Percentiles rank a stretch among this genome's conserved stretches.
These are phyloP conservation scores for Pelodiscus sinensis DNA, from an alignment of 2,113 vertebrate species.

Conservation along the genomic window DNA sequence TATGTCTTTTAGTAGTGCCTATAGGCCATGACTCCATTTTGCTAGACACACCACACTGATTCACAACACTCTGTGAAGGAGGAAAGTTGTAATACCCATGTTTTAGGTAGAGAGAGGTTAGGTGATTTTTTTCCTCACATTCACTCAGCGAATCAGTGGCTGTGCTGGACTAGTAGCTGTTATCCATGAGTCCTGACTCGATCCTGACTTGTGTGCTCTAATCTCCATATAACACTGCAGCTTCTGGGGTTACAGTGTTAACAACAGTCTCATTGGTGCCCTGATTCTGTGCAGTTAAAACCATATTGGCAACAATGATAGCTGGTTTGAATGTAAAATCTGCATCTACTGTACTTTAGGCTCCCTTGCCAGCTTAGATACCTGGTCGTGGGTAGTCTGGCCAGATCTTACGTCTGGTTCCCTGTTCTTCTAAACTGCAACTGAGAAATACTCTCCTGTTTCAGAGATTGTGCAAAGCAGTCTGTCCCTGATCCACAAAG, in stretches of 20 bases:
- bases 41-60: not conserved
- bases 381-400: not conserved
- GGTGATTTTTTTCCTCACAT: not conserved
- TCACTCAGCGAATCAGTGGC: not conserved
- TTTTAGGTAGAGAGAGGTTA: not conserved
- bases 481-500: not conserved
- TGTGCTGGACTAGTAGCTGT: not conserved
- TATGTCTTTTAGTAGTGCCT: not conserved
- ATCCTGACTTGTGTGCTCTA: not conserved
- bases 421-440: not conserved
- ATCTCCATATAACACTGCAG: not conserved
- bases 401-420: rapidly evolving
- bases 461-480: not conserved
- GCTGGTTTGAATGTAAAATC: not conserved
- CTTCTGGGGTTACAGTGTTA: not conserved
- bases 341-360: not conserved
- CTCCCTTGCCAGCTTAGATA: not conserved
- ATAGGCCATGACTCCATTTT: not conserved
- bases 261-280: not conserved
- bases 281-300: not conserved
- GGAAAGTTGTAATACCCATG: not conserved
- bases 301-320: not conserved
- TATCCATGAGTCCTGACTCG: not conserved
- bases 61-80: not conserved
- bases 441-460: not conserved